These are phyloP conservation scores for Heterocephalus glaber DNA, from an alignment of 2,113 vertebrate species.

Conservation along the genomic window DNA sequence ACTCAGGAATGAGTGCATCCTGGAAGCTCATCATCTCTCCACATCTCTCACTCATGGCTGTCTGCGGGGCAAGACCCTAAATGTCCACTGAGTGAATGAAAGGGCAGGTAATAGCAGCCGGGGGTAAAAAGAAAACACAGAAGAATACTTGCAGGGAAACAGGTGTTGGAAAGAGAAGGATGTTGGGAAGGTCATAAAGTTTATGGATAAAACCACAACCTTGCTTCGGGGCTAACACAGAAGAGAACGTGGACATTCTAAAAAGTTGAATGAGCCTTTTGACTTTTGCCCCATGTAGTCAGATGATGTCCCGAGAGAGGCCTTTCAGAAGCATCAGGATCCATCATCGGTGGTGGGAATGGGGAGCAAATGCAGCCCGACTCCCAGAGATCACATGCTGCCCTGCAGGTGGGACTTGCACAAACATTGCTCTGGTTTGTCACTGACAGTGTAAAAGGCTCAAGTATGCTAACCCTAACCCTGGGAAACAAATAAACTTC, in stretches of 20 bases:
- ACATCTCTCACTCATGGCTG: accelerated
- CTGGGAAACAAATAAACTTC: neutral
- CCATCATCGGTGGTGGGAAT: neutral
- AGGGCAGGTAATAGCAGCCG: neutral
- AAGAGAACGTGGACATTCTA: neutral
- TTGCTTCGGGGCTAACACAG: neutral
- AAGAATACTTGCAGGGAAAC: neutral
- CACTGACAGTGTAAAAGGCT: neutral
- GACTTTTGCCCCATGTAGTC: neutral
- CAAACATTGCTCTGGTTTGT: neutral
- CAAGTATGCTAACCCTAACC: neutral
- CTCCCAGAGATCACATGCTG: neutral
- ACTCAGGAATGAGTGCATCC: neutral
- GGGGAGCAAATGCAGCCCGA: neutral
- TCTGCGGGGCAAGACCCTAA: neutral
- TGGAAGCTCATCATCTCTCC: neutral
- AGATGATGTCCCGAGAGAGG: neutral
- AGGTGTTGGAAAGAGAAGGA: neutral
- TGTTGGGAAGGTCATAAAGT: neutral
- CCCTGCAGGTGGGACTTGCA: neutral
- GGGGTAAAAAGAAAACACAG: neutral
- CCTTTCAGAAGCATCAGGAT: neutral
- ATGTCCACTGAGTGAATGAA: neutral
- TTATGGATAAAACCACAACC: neutral
- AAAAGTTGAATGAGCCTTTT: neutral